Base-by-base conservation (phyloP, 23 tunicate genomes). In the Trididemnum clinides region DNA sequence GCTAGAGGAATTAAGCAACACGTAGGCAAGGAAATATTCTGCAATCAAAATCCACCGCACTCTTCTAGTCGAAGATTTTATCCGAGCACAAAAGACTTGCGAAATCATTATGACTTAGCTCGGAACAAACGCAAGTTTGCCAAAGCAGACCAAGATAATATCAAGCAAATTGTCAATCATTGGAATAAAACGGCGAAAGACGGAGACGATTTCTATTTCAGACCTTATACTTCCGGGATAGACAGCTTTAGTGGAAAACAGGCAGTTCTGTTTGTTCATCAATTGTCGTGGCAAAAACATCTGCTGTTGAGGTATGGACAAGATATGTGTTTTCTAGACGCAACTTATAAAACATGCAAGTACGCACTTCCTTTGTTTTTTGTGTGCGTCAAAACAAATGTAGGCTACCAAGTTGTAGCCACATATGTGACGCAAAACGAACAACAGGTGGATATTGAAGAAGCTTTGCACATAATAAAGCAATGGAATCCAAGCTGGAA, bases 351-450 rank as follows among this genome's bases (percentile, higher is more conserved):
- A 65, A 65, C 86, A 3, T 63, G 32, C 21, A 64, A 82, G 22
- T 82, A 82, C 31, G 86, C 86, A 35, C 34, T 82, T 1, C 86
- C 86, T 30, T 33, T 82, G 28, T 82, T 82, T 64, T 82, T 82
- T 25, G 28, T 82, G 66, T 64, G 86, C 38, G 86, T 64, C 34
- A 64, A 82, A 54, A 82, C 86, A 1, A 82, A 82, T 28, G 86
- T 82, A 1, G 44, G 44, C 35, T 64, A 82, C 35, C 59, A 36
- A 34, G 86, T 82, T 7, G 86, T 34, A 0, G 86, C 39, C 18
- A 50, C 72, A 1, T 82, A 64, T 34, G 28, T 82, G 1, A 2
- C 23, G 0, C 86, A 82, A 33, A 82, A 82, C 21, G 86, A 64
- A 65, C 15, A 31, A 23, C 26, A 22, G 1, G 1, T 32, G 0